phyloP scores from a whole-genome alignment of 2,113 vertebrate species.

The Edolisoma coerulescens region DNA sequence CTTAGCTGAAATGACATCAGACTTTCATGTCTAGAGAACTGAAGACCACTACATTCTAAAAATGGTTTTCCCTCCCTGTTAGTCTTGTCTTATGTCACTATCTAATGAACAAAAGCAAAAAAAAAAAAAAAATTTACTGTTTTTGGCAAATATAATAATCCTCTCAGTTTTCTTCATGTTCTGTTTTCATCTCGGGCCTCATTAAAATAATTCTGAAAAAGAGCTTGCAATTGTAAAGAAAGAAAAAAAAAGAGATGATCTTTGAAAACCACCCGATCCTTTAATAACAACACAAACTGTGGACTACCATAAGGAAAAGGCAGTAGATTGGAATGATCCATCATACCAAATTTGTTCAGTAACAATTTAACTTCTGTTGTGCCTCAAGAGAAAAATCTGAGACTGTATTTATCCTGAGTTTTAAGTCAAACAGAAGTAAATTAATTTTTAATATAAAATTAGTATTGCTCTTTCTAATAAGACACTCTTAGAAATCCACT shows the following conservation, averaged over 20 bases:
- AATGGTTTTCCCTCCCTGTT: not conserved
- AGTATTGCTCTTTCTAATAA: slow-evolving; percentile 23
- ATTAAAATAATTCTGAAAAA: not conserved
- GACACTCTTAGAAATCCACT: not conserved
- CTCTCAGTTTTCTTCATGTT: not conserved
- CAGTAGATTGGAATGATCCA: not conserved
- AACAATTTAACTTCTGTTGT: not conserved
- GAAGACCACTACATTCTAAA: not conserved
- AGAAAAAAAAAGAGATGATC: not conserved
- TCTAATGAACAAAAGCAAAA: not conserved
- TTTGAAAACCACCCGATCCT: not conserved
- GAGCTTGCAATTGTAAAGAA: not conserved
- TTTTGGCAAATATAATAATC: not conserved
- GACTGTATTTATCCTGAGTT: slow-evolving; percentile 26
- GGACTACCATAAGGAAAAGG: not conserved
- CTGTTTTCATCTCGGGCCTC: not conserved
- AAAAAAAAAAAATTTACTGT: not conserved
- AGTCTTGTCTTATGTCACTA: not conserved
- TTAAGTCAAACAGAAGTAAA: slow-evolving; percentile 37
- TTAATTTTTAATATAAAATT: slow-evolving; percentile 59
- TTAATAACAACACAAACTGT: not conserved
- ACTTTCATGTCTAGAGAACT: not conserved
- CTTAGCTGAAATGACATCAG: not conserved
- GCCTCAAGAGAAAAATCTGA: slow-evolving; percentile 25
- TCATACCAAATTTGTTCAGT: not conserved